phyloP scores from a whole-genome alignment of 2,888 invertebrate species.

The Drosophila nr. perissopoda region DNA sequence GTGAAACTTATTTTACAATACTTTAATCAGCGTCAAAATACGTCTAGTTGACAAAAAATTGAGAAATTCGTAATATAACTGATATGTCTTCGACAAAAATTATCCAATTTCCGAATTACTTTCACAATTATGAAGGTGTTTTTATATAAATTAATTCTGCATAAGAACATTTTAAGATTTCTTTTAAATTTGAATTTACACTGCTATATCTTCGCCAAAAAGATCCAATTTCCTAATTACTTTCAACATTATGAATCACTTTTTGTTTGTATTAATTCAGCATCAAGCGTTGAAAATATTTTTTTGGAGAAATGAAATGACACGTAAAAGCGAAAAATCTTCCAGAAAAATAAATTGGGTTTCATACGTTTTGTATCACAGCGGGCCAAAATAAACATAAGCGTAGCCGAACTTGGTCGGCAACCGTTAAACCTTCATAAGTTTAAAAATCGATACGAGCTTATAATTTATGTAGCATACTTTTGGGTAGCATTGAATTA shows the following conservation, averaged over 20 bases:
- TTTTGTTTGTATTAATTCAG: background rate
- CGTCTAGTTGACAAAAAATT: background rate
- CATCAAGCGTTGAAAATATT: too few relatives aligned
- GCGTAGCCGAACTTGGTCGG: too few relatives aligned
- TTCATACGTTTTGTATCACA: background rate
- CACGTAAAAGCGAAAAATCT: background rate
- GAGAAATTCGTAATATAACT: background rate
- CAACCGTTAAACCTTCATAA: too few relatives aligned
- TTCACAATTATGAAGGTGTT: too few relatives aligned
- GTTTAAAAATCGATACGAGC: too few relatives aligned
- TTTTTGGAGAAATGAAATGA: too few relatives aligned
- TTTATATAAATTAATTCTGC: too few relatives aligned
- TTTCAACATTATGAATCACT: background rate
- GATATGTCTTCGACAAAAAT: too few relatives aligned
- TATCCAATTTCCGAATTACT: too few relatives aligned
- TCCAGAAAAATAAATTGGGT: background rate
- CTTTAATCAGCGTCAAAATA: background rate
- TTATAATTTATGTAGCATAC: background rate
- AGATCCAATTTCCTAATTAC: background rate
- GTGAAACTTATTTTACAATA: background rate
- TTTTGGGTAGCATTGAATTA: background rate
- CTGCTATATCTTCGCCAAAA: background rate
- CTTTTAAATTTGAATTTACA: background rate
- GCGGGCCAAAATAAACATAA: too few relatives aligned
- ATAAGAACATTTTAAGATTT: too few relatives aligned